Conservation (phyloP, 2,113 vertebrate species). For the Lepus americanus region DNA sequence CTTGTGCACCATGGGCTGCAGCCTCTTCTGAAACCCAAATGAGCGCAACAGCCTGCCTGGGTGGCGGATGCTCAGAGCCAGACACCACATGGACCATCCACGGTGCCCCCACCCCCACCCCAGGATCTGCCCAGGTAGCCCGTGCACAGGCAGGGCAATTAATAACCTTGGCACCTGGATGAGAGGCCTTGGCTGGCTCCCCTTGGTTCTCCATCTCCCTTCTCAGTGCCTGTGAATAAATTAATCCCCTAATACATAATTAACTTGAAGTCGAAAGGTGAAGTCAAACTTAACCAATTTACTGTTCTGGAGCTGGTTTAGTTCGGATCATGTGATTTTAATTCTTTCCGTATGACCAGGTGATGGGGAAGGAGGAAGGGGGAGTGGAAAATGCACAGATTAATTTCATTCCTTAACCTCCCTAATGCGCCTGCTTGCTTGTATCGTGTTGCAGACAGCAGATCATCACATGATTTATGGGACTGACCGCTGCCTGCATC, state of each 20-base stretch:
- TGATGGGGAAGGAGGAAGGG: slow-evolving; percentile 83
- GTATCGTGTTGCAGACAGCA: slow-evolving; percentile 95
- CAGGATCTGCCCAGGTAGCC: slow-evolving; percentile 75
- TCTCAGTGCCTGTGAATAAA: slow-evolving; percentile 86
- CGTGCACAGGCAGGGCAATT: slow-evolving; percentile 81
- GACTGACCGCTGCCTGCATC: slow-evolving; percentile 99
- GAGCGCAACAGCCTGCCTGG: fast-evolving
- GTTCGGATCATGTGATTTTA: slow-evolving; percentile 89
- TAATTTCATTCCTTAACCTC: slow-evolving; percentile 95
- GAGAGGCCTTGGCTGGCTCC: slow-evolving; percentile 78
- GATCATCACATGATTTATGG: slow-evolving; percentile 99
- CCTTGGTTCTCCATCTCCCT: slow-evolving; percentile 85
- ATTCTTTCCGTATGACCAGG: slow-evolving; percentile 90
- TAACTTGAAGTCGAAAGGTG: slow-evolving; percentile 89
- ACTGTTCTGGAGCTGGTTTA: slow-evolving; percentile 86
- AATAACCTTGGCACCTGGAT: slow-evolving; percentile 85
- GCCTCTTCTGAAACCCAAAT: neutral
- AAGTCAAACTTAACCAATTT: slow-evolving; percentile 89
- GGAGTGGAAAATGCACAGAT: slow-evolving; percentile 90
- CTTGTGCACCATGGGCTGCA: fast-evolving
- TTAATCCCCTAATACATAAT: slow-evolving; percentile 91
- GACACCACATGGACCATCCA: neutral
- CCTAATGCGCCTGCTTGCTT: slow-evolving; percentile 97
- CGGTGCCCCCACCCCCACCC: slow-evolving; percentile 53
- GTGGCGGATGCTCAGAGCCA: neutral